phyloP scores from a whole-genome alignment of 2,888 invertebrate genomes.

The Frankliniella fusca region DNA sequence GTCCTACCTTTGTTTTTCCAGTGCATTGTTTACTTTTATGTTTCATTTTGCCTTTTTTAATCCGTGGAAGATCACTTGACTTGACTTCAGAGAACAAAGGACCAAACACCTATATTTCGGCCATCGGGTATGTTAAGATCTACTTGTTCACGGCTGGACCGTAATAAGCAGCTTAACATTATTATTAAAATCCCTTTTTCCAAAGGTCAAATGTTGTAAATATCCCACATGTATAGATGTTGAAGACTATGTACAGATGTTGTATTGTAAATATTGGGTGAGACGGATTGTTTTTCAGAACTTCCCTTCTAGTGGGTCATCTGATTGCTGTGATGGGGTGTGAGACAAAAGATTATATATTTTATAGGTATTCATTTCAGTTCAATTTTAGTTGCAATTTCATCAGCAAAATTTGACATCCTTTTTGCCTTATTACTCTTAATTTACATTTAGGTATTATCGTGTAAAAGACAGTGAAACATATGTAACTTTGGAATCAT shows the following conservation, averaged over 20 bases:
- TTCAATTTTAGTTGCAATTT: neutral
- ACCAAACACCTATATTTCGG: slow-evolving; percentile 17
- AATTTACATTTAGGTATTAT: neutral
- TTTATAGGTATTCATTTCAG: neutral
- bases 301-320: neutral
- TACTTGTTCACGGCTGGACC: slow-evolving; percentile 19
- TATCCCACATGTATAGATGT: slow-evolving; percentile 4
- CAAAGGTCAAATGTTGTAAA: neutral
- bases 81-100: too few relatives aligned
- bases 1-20: too few relatives aligned
- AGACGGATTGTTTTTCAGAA: slow-evolving; percentile 3
- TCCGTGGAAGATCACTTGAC: neutral
- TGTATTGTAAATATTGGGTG: slow-evolving; percentile 8
- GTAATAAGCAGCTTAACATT: slow-evolving; percentile 1
- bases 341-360: slow-evolving; percentile 14
- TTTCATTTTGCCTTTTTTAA: neutral
- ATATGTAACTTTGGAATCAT: neutral
- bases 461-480: neutral
- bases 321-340: slow-evolving; percentile 18
- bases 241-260: slow-evolving; percentile 24
- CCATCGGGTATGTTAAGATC: neutral
- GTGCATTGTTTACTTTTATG: neutral
- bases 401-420: neutral
- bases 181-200: neutral
- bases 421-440: neutral